Base-by-base conservation (phyloP, 2,797 vertebrate species). In the Momotus momota region DNA sequence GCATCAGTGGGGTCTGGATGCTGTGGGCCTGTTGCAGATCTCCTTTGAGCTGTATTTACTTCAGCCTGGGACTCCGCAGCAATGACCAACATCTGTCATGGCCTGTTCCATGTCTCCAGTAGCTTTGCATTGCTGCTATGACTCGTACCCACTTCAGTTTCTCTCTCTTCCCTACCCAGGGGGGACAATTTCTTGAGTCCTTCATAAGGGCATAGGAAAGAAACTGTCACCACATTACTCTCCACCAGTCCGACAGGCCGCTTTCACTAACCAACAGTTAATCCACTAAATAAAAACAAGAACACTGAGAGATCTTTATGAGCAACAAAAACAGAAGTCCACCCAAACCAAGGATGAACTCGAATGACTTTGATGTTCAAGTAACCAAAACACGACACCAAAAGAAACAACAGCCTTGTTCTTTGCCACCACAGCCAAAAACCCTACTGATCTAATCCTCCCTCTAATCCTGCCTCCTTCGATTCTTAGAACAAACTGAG, bases 381-480 rank as follows among this genome's bases (percentile, higher is more conserved):
- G 86, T 94, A 94, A 88, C 45, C 55, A 90, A 88, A 88, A 66
- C 55, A 65, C 0, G 15, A 46, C 60, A 77, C 33, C 19, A 3
- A 75, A 48, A 82, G 71, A 52, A 95, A 86, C 43, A 86, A 31
- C 33, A 57, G 31, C 52, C 52, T 81, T 57, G 48, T 27, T 81
- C 55, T 84, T 27, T 46, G 84, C 12, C 74, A 65, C 35, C 6
- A 1, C 60, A 74, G 85, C 64, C 86, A 94, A 81, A 90, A 90
- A 57, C 45, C 66, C 51, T 57, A 70, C 60, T n/a, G 58, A 75
- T 72, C 51, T 88, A 94, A 94, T 81, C 80, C 33, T 3, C 35
- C 58, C 61, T 69, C 58, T 94, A 94, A 94, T 90, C 70, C 88
- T 88, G 54, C 82, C 46, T 94, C 73, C 31, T 74, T 90, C 57